Conservation (phyloP, 2,888 invertebrate genomes). For the Cosmia pyralina region DNA sequence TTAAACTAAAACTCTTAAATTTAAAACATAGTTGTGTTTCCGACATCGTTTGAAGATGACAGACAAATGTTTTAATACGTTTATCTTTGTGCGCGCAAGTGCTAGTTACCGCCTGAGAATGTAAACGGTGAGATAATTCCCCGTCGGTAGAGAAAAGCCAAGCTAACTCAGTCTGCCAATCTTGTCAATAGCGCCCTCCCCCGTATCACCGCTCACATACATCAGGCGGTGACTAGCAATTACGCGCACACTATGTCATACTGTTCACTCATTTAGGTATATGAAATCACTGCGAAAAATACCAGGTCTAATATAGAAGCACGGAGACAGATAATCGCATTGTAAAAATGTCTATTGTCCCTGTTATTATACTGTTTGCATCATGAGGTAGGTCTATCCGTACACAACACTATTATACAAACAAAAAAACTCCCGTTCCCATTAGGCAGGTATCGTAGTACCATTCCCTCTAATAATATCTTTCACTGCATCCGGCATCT, state of each 20-base stretch:
- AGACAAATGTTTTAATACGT: not conserved
- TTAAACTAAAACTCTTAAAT: not conserved
- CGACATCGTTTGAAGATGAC: not conserved
- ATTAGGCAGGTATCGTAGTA: slow-evolving; percentile 14
- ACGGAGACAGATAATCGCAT: too few relatives aligned
- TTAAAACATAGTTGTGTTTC: not conserved
- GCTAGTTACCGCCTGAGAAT: too few relatives aligned
- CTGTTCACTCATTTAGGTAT: not conserved
- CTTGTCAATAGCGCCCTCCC: too few relatives aligned
- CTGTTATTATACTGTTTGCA: not conserved
- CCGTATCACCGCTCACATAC: too few relatives aligned
- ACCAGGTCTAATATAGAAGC: too few relatives aligned
- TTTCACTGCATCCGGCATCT: slow-evolving; percentile 51
- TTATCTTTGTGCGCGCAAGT: not conserved
- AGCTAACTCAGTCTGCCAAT: too few relatives aligned
- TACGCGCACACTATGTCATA: too few relatives aligned
- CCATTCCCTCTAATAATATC: slow-evolving; percentile 40
- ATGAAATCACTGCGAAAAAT: not conserved
- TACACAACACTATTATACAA: not conserved
- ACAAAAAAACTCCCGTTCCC: too few relatives aligned
- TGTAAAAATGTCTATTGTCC: not conserved
- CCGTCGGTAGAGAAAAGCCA: too few relatives aligned
- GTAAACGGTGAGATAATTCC: too few relatives aligned
- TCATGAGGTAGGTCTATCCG: not conserved
- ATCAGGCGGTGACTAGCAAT: too few relatives aligned